Conservation (phyloP, 2,888 invertebrate species). For the Yponomeuta plumbellus region DNA sequence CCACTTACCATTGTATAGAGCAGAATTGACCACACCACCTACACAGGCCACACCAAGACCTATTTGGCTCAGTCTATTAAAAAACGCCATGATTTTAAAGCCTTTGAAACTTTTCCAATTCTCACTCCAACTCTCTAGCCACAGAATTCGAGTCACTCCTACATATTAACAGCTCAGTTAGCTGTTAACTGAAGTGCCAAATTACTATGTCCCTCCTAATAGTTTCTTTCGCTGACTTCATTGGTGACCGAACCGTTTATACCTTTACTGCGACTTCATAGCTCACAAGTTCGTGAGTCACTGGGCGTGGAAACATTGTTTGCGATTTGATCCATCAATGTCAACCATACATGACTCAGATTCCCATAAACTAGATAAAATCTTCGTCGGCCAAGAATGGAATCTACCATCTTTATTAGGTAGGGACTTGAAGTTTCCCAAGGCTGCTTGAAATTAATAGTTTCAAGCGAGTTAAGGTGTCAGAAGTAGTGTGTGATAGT, state of each 20-base stretch:
- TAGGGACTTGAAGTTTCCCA: not conserved
- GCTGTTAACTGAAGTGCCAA: not conserved
- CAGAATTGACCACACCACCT: conserved; percentile 96
- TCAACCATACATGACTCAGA: conserved; percentile 5
- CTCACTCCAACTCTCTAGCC: too few species aligned
- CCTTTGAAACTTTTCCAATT: too few species aligned
- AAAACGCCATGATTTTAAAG: conserved; percentile 78
- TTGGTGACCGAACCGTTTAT: not conserved
- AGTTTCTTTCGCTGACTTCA: not conserved
- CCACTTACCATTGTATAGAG: conserved; percentile 92
- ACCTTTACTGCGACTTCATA: not conserved
- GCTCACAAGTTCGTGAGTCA: not conserved
- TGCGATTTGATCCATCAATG: conserved; percentile 4
- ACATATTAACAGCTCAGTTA: not conserved
- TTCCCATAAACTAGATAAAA: not conserved
- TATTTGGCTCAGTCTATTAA: conserved; percentile 91
- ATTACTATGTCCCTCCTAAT: not conserved
- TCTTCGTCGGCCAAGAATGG: not conserved
- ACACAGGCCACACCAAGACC: conserved; percentile 94
- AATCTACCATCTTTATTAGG: not conserved
- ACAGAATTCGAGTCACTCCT: too few species aligned
- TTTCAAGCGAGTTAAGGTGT: not conserved
- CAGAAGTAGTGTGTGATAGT: too few species aligned
- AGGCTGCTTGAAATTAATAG: not conserved
- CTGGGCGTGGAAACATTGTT: not conserved